Percentiles rank a stretch among this genome's conserved stretches.
phyloP scores from a whole-genome alignment of 1,140 invertebrate genomes.

The Cyclargus thomasi region DNA sequence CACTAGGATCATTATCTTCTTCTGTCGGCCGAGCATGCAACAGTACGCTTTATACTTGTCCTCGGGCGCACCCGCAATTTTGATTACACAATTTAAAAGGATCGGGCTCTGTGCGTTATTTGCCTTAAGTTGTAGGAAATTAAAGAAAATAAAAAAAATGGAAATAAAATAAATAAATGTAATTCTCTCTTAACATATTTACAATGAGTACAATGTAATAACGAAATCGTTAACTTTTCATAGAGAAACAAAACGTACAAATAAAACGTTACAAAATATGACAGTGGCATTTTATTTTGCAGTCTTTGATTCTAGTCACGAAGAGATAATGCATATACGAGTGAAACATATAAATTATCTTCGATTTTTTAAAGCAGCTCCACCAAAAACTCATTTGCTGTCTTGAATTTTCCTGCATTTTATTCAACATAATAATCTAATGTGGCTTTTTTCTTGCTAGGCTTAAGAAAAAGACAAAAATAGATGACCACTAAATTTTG shows the following conservation, averaged over 20 bases:
- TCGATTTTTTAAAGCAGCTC: neutral
- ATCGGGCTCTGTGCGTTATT: conserved; percentile 59
- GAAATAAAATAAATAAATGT: conserved; percentile 75
- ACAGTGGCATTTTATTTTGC: conserved; percentile 15
- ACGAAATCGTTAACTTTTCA: conserved; percentile 14
- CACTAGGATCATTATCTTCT: conserved; percentile 99
- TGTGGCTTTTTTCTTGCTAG: too few relatives aligned
- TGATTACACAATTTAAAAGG: conserved; percentile 26
- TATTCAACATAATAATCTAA: too few relatives aligned
- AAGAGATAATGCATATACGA: neutral
- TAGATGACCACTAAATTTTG: too few relatives aligned
- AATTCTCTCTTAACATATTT: conserved; percentile 71
- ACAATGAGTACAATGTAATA: conserved; percentile 49
- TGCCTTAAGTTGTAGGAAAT: conserved; percentile 43
- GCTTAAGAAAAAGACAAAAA: too few relatives aligned
- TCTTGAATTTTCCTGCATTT: too few relatives aligned
- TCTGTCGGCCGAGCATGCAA: conserved; percentile 82
- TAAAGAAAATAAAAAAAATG: conserved; percentile 59
- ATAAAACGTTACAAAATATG: neutral
- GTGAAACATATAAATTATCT: neutral
- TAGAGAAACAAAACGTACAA: conserved; percentile 8
- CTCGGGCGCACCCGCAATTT: conserved; percentile 26
- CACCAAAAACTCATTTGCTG: too few relatives aligned
- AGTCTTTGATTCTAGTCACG: conserved; percentile 7
- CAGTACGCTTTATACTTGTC: conserved; percentile 64